phyloP scores from a whole-genome alignment of 2,113 vertebrate species.

The Empidonax alnorum region DNA sequence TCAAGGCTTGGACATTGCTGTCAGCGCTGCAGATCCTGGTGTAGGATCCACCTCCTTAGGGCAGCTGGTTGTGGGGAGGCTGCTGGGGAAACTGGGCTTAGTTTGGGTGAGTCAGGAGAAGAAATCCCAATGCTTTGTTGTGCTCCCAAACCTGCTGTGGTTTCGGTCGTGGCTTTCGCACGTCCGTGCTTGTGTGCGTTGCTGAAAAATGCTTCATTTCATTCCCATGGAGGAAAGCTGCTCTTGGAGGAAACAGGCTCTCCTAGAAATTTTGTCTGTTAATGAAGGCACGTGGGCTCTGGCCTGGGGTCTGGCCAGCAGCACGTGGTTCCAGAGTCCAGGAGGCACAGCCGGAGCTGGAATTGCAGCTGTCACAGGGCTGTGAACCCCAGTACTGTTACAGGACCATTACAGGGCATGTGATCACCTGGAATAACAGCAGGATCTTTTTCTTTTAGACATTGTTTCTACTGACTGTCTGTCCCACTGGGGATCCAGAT shows the following conservation, averaged over 20 bases:
- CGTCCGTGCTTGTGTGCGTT: fast-evolving
- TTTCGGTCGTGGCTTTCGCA: neutral
- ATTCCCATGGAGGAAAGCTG: neutral
- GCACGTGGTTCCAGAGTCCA: neutral
- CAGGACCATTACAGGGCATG: neutral
- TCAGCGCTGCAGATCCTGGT: neutral
- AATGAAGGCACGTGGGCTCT: neutral
- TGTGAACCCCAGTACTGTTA: neutral
- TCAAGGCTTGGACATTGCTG: neutral
- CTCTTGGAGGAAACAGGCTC: neutral
- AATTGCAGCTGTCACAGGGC: neutral
- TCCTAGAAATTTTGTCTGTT: neutral
- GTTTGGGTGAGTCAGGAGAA: neutral
- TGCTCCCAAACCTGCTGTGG: neutral
- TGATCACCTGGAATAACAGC: neutral
- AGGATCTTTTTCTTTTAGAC: neutral
- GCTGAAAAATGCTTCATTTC: neutral
- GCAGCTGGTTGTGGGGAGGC: neutral
- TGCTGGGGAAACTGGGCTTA: neutral
- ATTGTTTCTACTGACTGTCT: neutral
- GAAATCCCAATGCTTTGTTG: neutral
- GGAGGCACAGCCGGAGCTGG: neutral
- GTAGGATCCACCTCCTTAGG: fast-evolving
- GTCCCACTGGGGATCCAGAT: neutral
- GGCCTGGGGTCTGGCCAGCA: neutral